These are phyloP conservation scores for Gambusia yucatana DNA, from an alignment of 2,797 vertebrate genomes.

Conservation along the genomic window DNA sequence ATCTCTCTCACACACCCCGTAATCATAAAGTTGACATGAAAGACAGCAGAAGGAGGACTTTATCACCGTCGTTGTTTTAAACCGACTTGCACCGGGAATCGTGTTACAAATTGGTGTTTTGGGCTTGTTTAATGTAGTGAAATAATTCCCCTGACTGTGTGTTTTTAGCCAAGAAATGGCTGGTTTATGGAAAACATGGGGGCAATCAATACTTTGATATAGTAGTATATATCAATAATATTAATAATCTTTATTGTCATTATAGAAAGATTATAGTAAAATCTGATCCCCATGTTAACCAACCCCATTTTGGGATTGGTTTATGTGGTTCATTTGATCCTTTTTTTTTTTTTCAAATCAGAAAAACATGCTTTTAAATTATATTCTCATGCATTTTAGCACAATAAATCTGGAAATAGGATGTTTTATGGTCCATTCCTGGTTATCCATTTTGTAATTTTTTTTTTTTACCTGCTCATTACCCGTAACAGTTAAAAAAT, in stretches of 20 bases:
- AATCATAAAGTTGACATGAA: conserved; percentile 70
- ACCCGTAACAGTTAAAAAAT: not conserved
- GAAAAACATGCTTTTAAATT: not conserved
- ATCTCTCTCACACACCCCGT: conserved; percentile 57
- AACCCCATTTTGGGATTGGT: not conserved
- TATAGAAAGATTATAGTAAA: too few species aligned
- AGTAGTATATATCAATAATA: too few species aligned
- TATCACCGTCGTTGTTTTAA: conserved; percentile 57
- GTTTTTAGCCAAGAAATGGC: not conserved
- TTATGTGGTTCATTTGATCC: not conserved
- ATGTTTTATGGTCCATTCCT: not conserved
- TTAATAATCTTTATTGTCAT: too few species aligned
- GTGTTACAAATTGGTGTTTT: conserved; percentile 7
- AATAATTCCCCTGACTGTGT: not conserved
- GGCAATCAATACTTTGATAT: not conserved
- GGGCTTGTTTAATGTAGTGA: not conserved
- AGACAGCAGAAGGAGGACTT: conserved; percentile 42
- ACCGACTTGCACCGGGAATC: conserved; percentile 14
- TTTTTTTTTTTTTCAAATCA: not conserved
- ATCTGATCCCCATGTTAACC: too few species aligned
- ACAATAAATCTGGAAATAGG: not conserved
- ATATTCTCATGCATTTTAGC: not conserved
- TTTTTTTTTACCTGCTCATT: not conserved
- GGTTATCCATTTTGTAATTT: not conserved
- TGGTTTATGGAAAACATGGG: not conserved